Evolutionary conservation across 2,888 invertebrate genomes (phyloP).

Genomic region (Cerastis leucographa): DNA sequence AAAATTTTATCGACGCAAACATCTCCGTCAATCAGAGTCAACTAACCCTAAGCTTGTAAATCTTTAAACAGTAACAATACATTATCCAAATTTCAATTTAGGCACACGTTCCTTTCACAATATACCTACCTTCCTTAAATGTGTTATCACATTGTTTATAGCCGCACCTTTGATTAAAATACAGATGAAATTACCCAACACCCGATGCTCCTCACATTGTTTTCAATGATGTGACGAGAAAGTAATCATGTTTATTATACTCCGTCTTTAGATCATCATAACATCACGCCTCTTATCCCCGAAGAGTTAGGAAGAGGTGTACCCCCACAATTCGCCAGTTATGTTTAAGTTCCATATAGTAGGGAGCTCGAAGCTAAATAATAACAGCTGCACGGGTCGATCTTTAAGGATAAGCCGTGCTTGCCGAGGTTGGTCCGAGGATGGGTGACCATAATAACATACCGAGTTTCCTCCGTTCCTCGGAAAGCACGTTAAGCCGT

Average conservation of each 20-base stretch:
- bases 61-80: slow-evolving; percentile 35
- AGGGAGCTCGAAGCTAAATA: too few species aligned
- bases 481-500: too few species aligned
- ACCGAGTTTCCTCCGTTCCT: too few species aligned
- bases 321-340: too few species aligned
- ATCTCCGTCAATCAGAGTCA: slow-evolving; percentile 18
- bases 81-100: slow-evolving; percentile 59
- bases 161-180: slow-evolving; percentile 66
- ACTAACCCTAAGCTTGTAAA: slow-evolving; percentile 29
- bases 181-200: slow-evolving; percentile 65
- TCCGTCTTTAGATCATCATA: slow-evolving; percentile 42
- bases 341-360: too few species aligned
- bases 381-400: too few species aligned
- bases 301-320: too few species aligned
- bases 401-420: too few species aligned
- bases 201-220: slow-evolving; percentile 64
- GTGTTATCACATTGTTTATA: slow-evolving; percentile 64
- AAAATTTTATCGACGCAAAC: too few species aligned
- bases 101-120: slow-evolving; percentile 48
- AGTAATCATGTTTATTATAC: slow-evolving; percentile 64
- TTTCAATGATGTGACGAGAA: slow-evolving; percentile 56
- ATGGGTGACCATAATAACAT: too few species aligned
- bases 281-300: too few species aligned
- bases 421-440: too few species aligned
- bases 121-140: slow-evolving; percentile 48